phyloP scores from a whole-genome alignment of 2,888 invertebrate species.

The Dryococelus australis region DNA sequence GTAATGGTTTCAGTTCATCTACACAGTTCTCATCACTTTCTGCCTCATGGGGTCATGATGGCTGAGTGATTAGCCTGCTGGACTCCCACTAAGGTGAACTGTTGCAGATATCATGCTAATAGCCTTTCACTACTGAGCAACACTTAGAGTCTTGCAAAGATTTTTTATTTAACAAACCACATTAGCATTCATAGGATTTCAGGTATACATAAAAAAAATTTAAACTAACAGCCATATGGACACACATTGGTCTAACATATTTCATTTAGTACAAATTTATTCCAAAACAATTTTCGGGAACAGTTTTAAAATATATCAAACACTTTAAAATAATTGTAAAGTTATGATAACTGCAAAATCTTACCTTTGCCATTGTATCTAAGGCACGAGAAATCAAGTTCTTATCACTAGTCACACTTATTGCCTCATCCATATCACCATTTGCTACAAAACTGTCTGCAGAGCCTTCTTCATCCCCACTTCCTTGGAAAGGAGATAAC shows the following conservation, averaged over 20 bases:
- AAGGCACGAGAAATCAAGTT: conserved; percentile 74
- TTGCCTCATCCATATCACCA: conserved; percentile 65
- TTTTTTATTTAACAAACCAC: no score
- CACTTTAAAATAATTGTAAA: neutral
- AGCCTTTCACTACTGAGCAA: no score
- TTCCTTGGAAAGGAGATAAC: conserved; percentile 59
- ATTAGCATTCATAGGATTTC: no score
- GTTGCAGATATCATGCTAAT: no score
- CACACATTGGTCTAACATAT: neutral
- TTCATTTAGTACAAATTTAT: neutral
- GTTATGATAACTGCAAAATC: conserved; percentile 41
- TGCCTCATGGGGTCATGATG: no score
- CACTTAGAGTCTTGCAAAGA: no score
- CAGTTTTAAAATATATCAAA: neutral
- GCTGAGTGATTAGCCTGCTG: no score
- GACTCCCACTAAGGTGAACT: no score
- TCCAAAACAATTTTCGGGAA: neutral
- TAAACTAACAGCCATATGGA: no score
- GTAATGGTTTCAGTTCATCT: no score
- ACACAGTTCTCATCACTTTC: no score
- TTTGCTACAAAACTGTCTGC: conserved; percentile 63
- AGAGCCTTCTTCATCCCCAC: conserved; percentile 65
- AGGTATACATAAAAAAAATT: no score
- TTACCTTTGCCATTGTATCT: conserved; percentile 72
- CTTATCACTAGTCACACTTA: conserved; percentile 70